These are phyloP conservation scores for Pogonocichla stellata DNA, from an alignment of 2,113 vertebrate species.

Conservation along the genomic window DNA sequence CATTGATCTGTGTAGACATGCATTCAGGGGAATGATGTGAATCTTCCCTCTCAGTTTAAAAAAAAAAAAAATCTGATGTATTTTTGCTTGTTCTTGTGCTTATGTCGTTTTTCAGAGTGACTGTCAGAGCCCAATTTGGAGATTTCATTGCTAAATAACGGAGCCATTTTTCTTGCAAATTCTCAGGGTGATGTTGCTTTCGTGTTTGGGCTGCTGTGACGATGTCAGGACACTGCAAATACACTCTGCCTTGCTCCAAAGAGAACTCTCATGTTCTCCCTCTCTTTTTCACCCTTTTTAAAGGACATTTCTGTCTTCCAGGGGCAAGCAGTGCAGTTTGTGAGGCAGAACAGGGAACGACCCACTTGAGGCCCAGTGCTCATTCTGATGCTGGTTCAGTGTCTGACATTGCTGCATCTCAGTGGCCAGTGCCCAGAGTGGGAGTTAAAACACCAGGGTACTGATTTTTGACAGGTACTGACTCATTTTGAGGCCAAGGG, in stretches of 20 bases:
- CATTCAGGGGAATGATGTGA: not conserved
- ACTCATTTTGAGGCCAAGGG: not conserved
- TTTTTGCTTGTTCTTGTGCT: not conserved
- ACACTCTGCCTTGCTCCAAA: not conserved
- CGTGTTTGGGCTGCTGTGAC: not conserved
- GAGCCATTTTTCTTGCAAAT: constrained; percentile 17
- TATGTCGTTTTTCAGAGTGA: not conserved
- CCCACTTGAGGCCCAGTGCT: not conserved
- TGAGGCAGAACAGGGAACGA: not conserved
- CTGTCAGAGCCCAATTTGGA: not conserved
- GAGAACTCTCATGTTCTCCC: not conserved
- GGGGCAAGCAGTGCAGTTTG: not conserved
- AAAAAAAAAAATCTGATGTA: not conserved
- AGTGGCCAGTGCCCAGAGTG: not conserved
- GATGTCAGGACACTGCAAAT: not conserved
- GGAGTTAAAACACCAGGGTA: not conserved
- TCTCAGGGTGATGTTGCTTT: not conserved
- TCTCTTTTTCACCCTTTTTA: not conserved
- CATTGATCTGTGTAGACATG: not conserved
- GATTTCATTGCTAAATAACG: not conserved
- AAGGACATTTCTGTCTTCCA: not conserved
- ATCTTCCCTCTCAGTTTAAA: not conserved
- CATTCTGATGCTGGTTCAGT: not conserved
- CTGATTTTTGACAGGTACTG: not conserved
- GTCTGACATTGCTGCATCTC: not conserved